A percentile compares a stretch with the other conserved stretches of the same genome.
Conservation (phyloP, 1,140 invertebrate genomes). For the Cotesia typhae region DNA sequence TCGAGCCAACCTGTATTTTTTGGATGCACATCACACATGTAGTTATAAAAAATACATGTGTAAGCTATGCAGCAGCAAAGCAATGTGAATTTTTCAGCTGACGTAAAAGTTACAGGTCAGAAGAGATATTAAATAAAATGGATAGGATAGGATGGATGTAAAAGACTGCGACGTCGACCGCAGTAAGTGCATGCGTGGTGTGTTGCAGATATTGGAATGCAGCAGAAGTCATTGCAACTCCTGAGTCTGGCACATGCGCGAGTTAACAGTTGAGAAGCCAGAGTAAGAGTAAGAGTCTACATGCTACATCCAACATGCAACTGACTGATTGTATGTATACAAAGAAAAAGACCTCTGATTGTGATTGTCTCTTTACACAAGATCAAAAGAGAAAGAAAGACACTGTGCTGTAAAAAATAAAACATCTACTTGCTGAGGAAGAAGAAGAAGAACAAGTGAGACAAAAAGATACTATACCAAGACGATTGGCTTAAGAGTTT, state of each 20-base stretch:
- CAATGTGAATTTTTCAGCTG: constrained; percentile 1
- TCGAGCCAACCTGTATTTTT: constrained; percentile 1
- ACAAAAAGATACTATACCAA: neutral
- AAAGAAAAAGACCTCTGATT: neutral
- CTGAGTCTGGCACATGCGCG: constrained; percentile 22
- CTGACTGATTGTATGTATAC: constrained; percentile 1
- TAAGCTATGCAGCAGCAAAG: neutral
- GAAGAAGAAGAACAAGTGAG: neutral
- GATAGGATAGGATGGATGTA: neutral
- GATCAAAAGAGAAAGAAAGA: no score
- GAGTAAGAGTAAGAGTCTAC: neutral
- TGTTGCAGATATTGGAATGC: constrained; percentile 31
- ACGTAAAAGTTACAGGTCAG: constrained; percentile 15
- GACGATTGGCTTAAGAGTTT: neutral
- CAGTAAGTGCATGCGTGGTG: constrained; percentile 24
- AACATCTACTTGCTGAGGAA: no score
- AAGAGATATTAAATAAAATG: constrained; percentile 14
- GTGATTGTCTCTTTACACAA: no score
- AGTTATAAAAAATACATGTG: neutral
- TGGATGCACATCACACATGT: neutral
- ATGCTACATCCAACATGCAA: neutral
- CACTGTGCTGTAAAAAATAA: no score
- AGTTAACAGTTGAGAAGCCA: neutral
- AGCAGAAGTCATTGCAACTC: constrained; percentile 31
- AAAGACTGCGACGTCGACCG: constrained; percentile 17